Conservation (phyloP, 1,140 invertebrate genomes). For the Tribolium castaneum region DNA sequence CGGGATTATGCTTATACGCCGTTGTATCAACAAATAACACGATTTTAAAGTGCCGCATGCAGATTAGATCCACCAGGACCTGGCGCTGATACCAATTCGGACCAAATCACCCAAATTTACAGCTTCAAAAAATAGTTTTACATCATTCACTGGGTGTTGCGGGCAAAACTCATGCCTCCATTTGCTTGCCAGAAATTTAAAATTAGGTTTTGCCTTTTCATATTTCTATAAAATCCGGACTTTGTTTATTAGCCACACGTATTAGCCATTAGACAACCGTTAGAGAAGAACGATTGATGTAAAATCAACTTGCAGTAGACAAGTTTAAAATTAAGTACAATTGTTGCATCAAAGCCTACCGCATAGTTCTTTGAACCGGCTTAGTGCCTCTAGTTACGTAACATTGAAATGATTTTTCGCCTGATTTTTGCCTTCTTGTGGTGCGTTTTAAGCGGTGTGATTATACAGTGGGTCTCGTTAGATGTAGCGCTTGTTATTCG, state of each 20-base stretch:
- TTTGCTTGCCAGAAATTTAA: no score
- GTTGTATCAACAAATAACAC: slow-evolving; percentile 28
- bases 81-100: background rate
- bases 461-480: background rate
- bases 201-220: no score
- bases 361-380: background rate
- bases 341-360: background rate
- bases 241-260: no score
- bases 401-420: background rate
- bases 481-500: slow-evolving; percentile 44
- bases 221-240: no score
- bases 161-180: no score
- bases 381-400: background rate
- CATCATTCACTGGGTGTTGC: no score
- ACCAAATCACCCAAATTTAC: background rate
- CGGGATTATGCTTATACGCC: slow-evolving; percentile 42
- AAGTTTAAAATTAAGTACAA: background rate
- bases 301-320: background rate
- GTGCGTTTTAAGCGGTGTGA: background rate
- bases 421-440: background rate
- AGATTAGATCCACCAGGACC: slow-evolving; percentile 14
- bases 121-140: no score
- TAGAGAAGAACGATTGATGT: background rate
- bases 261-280: background rate
- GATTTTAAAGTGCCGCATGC: slow-evolving; percentile 12